Evolutionary conservation across 2,797 vertebrate species (phyloP).

Genomic region (Gallinago solitaria): DNA sequence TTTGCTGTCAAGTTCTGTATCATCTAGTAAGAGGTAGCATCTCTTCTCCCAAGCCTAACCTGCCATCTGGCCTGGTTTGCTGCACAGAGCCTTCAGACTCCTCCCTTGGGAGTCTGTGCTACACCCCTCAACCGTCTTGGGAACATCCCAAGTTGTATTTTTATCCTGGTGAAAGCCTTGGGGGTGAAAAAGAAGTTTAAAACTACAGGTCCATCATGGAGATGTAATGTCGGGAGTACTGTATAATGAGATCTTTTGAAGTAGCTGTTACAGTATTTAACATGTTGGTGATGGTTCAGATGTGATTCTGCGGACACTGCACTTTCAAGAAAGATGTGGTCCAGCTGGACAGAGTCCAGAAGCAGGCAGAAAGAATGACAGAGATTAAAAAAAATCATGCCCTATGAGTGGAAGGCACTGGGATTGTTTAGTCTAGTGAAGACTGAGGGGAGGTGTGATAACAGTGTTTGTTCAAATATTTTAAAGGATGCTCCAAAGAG

Average conservation of each 20-base stretch:
- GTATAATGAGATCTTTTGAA: neutral
- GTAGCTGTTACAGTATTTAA: neutral
- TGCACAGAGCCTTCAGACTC: neutral
- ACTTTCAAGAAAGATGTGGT: neutral
- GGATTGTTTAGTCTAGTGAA: constrained; percentile 57
- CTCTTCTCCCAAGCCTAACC: neutral
- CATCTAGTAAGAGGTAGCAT: neutral
- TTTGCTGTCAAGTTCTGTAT: neutral
- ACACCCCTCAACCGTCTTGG: neutral
- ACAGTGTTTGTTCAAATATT: constrained; percentile 21
- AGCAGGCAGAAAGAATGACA: neutral
- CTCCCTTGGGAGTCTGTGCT: neutral
- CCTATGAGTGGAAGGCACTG: neutral
- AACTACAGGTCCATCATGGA: neutral
- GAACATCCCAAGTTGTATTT: neutral
- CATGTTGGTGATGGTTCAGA: neutral
- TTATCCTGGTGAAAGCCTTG: neutral
- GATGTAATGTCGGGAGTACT: neutral
- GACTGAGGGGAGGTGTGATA: neutral
- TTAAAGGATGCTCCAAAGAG: neutral
- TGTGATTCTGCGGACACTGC: neutral
- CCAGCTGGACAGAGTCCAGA: neutral
- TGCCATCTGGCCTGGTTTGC: neutral
- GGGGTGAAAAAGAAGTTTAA: neutral
- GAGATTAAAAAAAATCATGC: neutral